Base-by-base conservation (phyloP, 92 coral and sea anemone genomes). In the Siderastrea siderea region DNA sequence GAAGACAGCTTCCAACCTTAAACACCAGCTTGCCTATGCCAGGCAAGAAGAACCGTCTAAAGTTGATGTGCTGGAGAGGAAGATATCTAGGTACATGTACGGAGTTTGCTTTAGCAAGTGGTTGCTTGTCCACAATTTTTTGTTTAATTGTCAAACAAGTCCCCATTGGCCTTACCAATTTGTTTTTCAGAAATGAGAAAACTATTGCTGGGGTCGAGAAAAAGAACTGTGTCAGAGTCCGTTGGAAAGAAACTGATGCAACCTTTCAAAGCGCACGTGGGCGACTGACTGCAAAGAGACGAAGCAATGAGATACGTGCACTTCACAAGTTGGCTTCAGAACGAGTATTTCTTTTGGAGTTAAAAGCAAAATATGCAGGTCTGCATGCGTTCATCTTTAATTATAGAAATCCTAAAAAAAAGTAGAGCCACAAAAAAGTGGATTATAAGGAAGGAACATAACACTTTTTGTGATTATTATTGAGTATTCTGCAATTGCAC, bases 281-380 rank as follows among this genome's bases (percentile, higher is more conserved):
- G 61, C 11, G 77, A 51, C 48, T 81, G 61, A 80, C 17, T 13
- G 16, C 11, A 64, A 80, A 80, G 74, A 67, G 14, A 48, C 55
- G 55, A 51, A 67, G 46, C 74, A 70, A 65, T 67, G 74, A 64
- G 7, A 1, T 61, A 15, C 4, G 49, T 43, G 47, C 1, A 54
- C 77, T 86, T 2, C 89, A 77, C 46, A 77, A 77, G 62, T 17
- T 86, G 76, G 89, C 38, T 26, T 26, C 38, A 26, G 38, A 26
- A 26, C 38, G 38, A 26, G 38, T 26, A 26, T 26, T 26, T 79
- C 72, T 84, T 5, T 71, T 71, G 47, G 88, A 84, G 77, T 49
- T 84, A 57, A 84, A 84, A 49, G 61, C 88, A 38, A 84, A 84
- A 70, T 84, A 84, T 71, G 85, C 90, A 57, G 90, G 90, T 86